These are phyloP conservation scores for Pandemis heparana DNA, from an alignment of 2,888 invertebrate genomes.

Conservation along the genomic window DNA sequence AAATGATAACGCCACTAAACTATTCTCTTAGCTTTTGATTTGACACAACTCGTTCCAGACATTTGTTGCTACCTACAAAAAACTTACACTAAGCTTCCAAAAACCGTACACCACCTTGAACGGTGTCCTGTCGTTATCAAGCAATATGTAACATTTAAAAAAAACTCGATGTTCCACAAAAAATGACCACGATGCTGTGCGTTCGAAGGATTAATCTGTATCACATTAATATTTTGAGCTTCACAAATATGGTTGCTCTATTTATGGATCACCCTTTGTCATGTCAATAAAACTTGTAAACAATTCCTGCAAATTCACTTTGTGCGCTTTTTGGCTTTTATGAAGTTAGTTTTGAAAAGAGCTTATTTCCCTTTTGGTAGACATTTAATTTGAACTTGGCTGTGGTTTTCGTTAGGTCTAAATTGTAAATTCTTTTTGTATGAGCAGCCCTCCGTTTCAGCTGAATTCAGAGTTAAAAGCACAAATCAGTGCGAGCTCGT, in stretches of 20 bases:
- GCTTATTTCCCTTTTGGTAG: not conserved
- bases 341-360: not conserved
- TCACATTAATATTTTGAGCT: not conserved
- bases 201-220: not conserved
- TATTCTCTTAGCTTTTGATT: no score
- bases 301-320: not conserved
- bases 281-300: not conserved
- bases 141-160: no score
- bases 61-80: no score
- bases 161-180: no score
- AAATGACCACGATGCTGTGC: no score
- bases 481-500: slow-evolving; percentile 16
- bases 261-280: not conserved
- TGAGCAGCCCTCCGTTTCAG: not conserved
- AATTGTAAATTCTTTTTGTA: not conserved
- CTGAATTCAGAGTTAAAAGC: slow-evolving; percentile 23
- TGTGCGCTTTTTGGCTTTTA: slow-evolving; percentile 12
- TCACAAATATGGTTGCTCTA: not conserved
- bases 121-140: no score
- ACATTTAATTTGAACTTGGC: not conserved
- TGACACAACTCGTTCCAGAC: no score
- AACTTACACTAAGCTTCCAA: no score
- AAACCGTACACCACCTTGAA: no score
- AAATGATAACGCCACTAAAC: no score
- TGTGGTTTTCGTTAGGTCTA: not conserved